Percentiles rank a stretch among this genome's conserved stretches.
These are phyloP conservation scores for Perca schrenkii DNA, from an alignment of 2,113 vertebrate genomes.

Conservation along the genomic window DNA sequence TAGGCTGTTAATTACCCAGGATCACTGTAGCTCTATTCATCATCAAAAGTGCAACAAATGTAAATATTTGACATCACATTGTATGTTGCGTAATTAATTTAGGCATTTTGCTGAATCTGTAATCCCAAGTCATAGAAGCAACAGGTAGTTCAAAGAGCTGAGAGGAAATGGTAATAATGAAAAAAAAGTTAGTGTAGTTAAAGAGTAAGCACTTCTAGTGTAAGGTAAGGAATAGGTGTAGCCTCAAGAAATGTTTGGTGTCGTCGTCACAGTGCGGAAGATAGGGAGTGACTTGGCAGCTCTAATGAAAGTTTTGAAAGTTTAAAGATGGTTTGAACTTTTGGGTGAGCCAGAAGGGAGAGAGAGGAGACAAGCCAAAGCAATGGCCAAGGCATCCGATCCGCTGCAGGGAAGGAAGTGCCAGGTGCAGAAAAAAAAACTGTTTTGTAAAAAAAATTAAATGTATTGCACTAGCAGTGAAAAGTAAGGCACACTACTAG, in stretches of 20 bases:
- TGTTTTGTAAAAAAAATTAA: too few species aligned
- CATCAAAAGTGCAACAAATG: neutral
- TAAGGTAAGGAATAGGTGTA: conserved; percentile 13
- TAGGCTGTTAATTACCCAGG: neutral
- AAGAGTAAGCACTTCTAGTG: conserved; percentile 4
- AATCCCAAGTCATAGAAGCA: too few species aligned
- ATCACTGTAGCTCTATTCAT: neutral
- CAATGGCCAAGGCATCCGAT: conserved; percentile 20
- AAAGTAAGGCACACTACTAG: neutral
- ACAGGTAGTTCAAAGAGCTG: conserved; percentile 32
- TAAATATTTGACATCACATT: neutral
- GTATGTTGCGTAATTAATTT: neutral
- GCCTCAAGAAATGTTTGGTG: conserved; percentile 29
- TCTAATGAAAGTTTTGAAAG: conserved; percentile 63
- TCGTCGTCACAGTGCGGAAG: conserved; percentile 18
- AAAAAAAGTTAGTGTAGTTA: conserved; percentile 22
- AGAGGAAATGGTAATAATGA: conserved; percentile 23
- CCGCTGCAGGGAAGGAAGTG: conserved; percentile 30
- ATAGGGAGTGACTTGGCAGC: conserved; percentile 41
- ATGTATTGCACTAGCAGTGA: conserved; percentile 8
- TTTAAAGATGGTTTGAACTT: conserved; percentile 64
- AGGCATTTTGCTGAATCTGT: neutral
- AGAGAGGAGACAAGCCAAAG: conserved; percentile 23
- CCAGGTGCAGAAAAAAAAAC: conserved; percentile 26
- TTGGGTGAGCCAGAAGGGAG: conserved; percentile 33